Evolutionary conservation across 2,888 invertebrate genomes (phyloP).

Genomic region (Thyatira batis): DNA sequence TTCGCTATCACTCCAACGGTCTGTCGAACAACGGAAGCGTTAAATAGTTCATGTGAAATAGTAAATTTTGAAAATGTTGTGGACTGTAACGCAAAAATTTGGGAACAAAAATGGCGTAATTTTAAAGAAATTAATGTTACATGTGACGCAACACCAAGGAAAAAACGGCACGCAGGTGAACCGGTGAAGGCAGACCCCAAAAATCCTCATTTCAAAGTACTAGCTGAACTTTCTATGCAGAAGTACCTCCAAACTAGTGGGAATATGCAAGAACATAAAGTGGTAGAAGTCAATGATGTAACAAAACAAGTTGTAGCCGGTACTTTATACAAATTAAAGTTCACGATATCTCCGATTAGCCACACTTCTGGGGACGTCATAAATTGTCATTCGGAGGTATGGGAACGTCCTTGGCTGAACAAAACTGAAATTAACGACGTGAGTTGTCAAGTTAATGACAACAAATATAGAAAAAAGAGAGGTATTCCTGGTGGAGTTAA

Average conservation of each 20-base stretch:
- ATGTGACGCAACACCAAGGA: conserved; percentile 22
- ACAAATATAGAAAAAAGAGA: conserved; percentile 13
- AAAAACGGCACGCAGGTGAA: conserved; percentile 18
- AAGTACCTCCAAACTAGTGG: conserved; percentile 23
- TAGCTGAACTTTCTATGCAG: conserved; percentile 32
- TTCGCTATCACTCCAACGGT: conserved; percentile 76
- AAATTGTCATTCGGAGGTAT: conserved; percentile 72
- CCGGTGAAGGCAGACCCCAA: conserved; percentile 18
- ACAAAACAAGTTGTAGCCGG: conserved; percentile 74
- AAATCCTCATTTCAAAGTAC: conserved; percentile 21
- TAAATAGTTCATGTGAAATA: conserved; percentile 13
- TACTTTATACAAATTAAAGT: conserved; percentile 62
- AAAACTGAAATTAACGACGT: conserved; percentile 47
- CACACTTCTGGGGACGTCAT: conserved; percentile 29
- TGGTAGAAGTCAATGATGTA: conserved; percentile 54
- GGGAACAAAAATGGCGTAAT: conserved; percentile 27
- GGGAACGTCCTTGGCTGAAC: conserved; percentile 81
- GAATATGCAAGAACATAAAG: conserved; percentile 13
- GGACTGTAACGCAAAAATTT: conserved; percentile 39
- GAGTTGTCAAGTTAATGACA: conserved; percentile 17
- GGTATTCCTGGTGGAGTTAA: conserved; percentile 16
- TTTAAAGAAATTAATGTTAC: conserved; percentile 31
- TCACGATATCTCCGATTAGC: conserved; percentile 16
- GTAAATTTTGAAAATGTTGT: conserved; percentile 19
- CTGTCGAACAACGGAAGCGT: conserved; percentile 38